Base-by-base conservation (phyloP, 2,888 invertebrate species). In the Amphiduros pacificus region DNA sequence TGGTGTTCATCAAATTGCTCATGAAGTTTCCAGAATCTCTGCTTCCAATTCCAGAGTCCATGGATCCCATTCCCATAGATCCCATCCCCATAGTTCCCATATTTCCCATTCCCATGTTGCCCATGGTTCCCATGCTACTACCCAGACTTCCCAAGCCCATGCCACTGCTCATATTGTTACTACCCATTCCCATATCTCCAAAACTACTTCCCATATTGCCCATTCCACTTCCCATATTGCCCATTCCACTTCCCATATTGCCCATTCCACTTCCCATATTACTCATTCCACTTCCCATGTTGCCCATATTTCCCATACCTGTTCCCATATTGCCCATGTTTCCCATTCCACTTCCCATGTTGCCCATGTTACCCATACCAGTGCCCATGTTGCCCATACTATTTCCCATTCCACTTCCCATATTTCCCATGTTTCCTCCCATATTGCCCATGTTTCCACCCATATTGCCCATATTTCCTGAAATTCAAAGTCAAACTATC, bases 291-390 rank as follows among this genome's bases (percentile, higher is more conserved):
- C 69, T 68, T 32, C 63, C 70, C 56, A 61, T 55, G 70, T 73
- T 44, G 26, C 55, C 44, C 63, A 63, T 57, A 53, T 57, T 49
- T n/a, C 69, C 67, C 63, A 68, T 63, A 1, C 65, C 64, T 20
- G 58, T 61, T n/a, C 68, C 65, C 61, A 74, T 63, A 27, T 66
- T 62, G 28, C 64, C 65, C 50, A 68, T 48, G 60, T 62, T 63
- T 48, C 65, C 68, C 69, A 71, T 71, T 6, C 70, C 68, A 9
- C 64, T 17, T n/a, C 61, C 68, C 65, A 67, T 68, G 22, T 66
- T 65, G 26, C 71, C 67, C 61, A 66, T 64, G n/a, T 32, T 57
- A 26, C 67, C 61, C 26, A 59, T 67, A 5, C 70, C 61, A 4
- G 67, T 64, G 20, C 68, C 66, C 55, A 70, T 68, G 24, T 66